Percentiles rank a stretch among this genome's conserved stretches.
phyloP scores from a whole-genome alignment of 2,888 invertebrate species.

The Adineta ricciae region DNA sequence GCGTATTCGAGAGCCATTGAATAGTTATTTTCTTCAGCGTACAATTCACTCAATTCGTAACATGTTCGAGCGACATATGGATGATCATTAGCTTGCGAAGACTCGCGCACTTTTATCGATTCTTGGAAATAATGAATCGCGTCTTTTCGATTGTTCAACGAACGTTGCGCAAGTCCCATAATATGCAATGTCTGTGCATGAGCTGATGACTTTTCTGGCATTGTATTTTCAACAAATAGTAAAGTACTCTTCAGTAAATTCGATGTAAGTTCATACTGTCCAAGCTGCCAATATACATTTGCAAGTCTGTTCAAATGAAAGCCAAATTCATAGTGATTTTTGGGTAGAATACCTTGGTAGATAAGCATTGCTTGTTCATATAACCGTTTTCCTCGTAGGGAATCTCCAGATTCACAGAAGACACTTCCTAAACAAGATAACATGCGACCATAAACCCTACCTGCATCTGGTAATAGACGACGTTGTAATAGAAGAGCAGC shows the following conservation, averaged over 20 bases:
- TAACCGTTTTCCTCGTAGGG: neutral
- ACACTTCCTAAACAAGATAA: neutral
- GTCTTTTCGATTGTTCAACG: neutral
- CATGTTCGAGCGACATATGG: neutral
- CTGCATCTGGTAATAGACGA: neutral
- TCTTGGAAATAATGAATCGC: neutral
- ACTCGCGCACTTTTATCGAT: neutral
- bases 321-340: neutral
- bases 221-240: neutral
- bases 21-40: neutral
- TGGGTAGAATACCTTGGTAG: neutral
- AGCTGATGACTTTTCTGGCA: neutral
- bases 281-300: neutral
- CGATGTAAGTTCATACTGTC: neutral
- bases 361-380: neutral
- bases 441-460: neutral
- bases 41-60: neutral
- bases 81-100: neutral
- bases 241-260: neutral
- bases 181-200: neutral
- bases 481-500: neutral
- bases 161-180: neutral
- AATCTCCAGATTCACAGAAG: neutral
- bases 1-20: neutral
- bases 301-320: neutral